These are phyloP conservation scores for Anastatus disparis DNA, from an alignment of 1,140 invertebrate species.

Conservation along the genomic window DNA sequence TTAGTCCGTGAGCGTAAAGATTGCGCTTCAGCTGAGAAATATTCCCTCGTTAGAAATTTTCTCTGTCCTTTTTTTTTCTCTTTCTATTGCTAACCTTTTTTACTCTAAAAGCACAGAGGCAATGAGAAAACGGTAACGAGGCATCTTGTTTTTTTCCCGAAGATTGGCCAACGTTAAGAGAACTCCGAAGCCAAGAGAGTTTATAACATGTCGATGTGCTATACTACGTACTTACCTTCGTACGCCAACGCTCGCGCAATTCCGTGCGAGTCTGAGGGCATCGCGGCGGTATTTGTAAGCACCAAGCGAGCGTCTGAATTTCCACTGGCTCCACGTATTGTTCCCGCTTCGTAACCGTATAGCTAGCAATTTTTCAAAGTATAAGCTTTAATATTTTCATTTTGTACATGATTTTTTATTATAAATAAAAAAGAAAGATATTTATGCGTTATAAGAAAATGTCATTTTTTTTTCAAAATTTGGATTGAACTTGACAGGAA, in stretches of 20 bases:
- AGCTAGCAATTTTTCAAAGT: slow-evolving; percentile 67
- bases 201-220: slow-evolving; percentile 3
- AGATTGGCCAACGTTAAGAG: slow-evolving; percentile 21
- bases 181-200: background rate
- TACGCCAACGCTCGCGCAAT: slow-evolving; percentile 65
- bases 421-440: too few species aligned
- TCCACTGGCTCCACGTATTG: slow-evolving; percentile 72
- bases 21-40: too few species aligned
- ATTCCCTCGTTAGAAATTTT: slow-evolving; percentile 3
- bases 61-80: too few species aligned
- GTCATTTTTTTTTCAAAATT: too few species aligned
- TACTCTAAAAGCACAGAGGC: too few species aligned
- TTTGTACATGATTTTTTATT: too few species aligned
- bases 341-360: slow-evolving; percentile 70
- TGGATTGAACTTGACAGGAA: too few species aligned
- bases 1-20: too few species aligned
- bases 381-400: too few species aligned
- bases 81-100: too few species aligned
- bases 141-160: background rate
- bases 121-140: too few species aligned
- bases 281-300: slow-evolving; percentile 74
- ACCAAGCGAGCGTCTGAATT: slow-evolving; percentile 76
- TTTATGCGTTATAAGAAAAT: too few species aligned
- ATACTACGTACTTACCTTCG: slow-evolving; percentile 51
- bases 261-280: slow-evolving; percentile 74